These are phyloP conservation scores for Chesias legatella DNA, from an alignment of 2,888 invertebrate genomes.

Conservation along the genomic window DNA sequence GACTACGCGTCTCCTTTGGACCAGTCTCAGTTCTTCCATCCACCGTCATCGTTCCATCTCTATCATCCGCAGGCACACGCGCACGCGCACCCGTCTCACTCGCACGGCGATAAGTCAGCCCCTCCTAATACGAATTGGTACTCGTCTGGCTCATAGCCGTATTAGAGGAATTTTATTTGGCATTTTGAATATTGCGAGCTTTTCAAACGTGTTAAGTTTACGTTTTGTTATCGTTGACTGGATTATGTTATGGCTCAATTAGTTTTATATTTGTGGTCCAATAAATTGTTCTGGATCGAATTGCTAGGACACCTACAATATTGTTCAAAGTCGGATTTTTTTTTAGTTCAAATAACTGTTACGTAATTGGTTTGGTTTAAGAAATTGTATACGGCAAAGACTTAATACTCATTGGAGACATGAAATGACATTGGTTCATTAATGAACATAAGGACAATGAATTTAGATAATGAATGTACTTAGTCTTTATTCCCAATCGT, in stretches of 20 bases:
- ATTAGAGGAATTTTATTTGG: conserved; percentile 30
- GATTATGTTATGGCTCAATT: conserved; percentile 39
- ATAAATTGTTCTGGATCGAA: no score
- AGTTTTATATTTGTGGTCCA: conserved; percentile 34
- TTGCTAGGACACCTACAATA: neutral
- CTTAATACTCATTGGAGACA: conserved; percentile 50
- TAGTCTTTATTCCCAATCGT: neutral
- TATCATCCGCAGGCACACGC: conserved; percentile 86
- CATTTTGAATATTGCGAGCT: conserved; percentile 18
- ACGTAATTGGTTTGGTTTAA: conserved; percentile 21
- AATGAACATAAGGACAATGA: conserved; percentile 5
- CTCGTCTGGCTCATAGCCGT: conserved; percentile 86
- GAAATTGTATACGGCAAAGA: conserved; percentile 61
- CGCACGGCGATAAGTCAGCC: conserved; percentile 81
- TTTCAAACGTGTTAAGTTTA: conserved; percentile 42
- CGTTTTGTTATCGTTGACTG: conserved; percentile 39
- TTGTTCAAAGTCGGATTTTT: no score
- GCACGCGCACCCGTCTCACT: conserved; percentile 65
- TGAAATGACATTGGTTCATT: conserved; percentile 20
- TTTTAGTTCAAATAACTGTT: no score
- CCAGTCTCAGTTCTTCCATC: conserved; percentile 92
- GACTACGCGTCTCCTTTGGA: conserved; percentile 85
- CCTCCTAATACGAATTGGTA: conserved; percentile 89
- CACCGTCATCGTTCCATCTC: conserved; percentile 89
- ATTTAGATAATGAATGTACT: conserved; percentile 10